These are phyloP conservation scores for Pangasius mekongensis DNA, from an alignment of 2,797 vertebrate genomes.

Conservation along the genomic window DNA sequence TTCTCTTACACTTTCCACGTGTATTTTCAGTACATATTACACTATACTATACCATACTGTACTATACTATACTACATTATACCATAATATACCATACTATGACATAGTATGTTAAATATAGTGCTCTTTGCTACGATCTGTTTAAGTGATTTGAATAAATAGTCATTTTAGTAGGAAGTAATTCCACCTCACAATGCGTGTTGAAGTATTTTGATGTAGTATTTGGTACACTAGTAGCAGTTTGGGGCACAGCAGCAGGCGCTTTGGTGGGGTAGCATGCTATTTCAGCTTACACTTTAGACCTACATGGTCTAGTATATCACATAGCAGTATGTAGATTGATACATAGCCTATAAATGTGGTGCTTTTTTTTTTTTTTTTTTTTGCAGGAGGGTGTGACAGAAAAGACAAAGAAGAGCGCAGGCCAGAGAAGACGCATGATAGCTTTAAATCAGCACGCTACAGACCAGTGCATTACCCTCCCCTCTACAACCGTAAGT, in stretches of 20 bases:
- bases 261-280: background rate
- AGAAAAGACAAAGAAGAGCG: background rate
- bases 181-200: background rate
- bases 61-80: background rate
- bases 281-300: background rate
- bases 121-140: background rate
- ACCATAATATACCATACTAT: background rate
- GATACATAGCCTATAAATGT: background rate
- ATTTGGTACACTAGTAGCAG: background rate
- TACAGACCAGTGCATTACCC: conserved; percentile 69
- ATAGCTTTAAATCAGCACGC: conserved; percentile 68
- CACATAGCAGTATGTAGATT: background rate
- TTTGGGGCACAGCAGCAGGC: background rate
- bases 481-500: conserved; percentile 74
- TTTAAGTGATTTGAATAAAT: background rate
- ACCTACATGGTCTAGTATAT: background rate
- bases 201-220: background rate
- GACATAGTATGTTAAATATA: background rate
- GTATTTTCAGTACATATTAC: background rate
- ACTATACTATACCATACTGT: background rate
- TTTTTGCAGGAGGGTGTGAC: background rate
- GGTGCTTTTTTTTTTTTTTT: background rate
- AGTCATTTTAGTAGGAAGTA: background rate
- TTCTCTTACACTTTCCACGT: background rate
- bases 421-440: conserved; percentile 54